Base-by-base conservation (phyloP, 2,797 vertebrate species). In the Allobates femoralis region DNA sequence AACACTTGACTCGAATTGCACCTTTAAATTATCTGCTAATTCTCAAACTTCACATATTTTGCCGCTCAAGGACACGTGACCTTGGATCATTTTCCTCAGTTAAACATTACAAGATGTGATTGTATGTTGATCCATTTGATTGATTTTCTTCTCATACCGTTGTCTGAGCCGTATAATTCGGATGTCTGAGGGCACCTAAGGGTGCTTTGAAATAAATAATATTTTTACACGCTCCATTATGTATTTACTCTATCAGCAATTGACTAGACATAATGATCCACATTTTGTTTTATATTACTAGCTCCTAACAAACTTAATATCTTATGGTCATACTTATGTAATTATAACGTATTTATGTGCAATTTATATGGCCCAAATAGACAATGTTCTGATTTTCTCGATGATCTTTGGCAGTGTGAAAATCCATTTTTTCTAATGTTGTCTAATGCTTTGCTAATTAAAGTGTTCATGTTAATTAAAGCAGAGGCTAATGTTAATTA, bases 381-480 rank as follows among this genome's bases (percentile, higher is more conserved):
- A 78, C 85, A 75, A 83, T 86, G 85, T 90, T 89, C 85, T 89
- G 76, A 41, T 32, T 85, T 81, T 81, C 82, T 69, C 50, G 32
- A 69, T 81, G 83, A 85, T 88, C 83, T 81, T 34, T 81, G 88
- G 89, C 91, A 94, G 95, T 95, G 95, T 95, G 95, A 96, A 96
- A 95, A 97, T 96, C 95, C 94, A 95, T 96, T 84, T 87, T 81
- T 84, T 96, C 93, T 95, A 95, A 95, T 96, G 96, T 96, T 93
- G 93, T 94, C 96, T 97, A 96, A 98, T 98, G 97, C 96, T 97
- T 98, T 97, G 93, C 96, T 97, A 96, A 98, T 98, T 97, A 97
- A 96, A 95, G 96, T 97, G 95, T 96, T 95, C 96, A 95, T 98
- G 97, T 98, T 98, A 97, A 99, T 98, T 98, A 97, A 97, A 96